These are phyloP conservation scores for Hemicentrotus pulcherrimus DNA, from an alignment of 35 echinoderm and acorn worm species.

Conservation along the genomic window DNA sequence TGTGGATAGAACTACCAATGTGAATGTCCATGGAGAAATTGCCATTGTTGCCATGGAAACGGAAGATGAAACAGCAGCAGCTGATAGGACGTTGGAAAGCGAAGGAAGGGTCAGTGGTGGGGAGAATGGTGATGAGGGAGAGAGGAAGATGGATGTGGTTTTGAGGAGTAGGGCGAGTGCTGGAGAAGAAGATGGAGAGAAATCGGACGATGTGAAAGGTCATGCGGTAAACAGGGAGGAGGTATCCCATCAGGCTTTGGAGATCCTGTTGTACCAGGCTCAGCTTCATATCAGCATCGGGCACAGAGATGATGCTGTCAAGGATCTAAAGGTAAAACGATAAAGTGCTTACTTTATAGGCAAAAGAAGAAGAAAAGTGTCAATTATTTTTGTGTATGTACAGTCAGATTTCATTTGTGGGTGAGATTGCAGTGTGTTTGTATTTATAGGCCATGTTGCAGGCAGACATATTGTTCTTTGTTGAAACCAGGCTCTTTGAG, in stretches of 20 bases:
- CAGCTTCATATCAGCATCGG: neutral
- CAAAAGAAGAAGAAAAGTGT: too few relatives aligned
- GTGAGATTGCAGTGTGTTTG: too few relatives aligned
- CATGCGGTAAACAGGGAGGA: neutral
- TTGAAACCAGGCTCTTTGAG: neutral
- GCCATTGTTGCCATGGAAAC: neutral
- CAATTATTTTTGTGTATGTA: too few relatives aligned
- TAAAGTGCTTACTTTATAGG: too few relatives aligned
- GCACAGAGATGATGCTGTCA: neutral
- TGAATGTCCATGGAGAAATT: neutral
- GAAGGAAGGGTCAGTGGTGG: neutral
- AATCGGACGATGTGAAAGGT: neutral
- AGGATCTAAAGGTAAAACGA: neutral
- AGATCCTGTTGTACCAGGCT: constrained; percentile 37
- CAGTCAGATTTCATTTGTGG: too few relatives aligned
- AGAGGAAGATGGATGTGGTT: neutral
- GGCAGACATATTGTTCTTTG: neutral
- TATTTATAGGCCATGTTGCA: too few relatives aligned
- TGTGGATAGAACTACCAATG: neutral
- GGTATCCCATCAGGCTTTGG: constrained; percentile 19
- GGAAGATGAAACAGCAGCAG: neutral
- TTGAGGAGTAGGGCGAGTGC: neutral
- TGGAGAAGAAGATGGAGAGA: neutral
- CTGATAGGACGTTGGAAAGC: neutral
- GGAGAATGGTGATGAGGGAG: neutral